Evolutionary conservation across 2,797 vertebrate genomes (phyloP).

Genomic region (Propithecus deckenii): DNA sequence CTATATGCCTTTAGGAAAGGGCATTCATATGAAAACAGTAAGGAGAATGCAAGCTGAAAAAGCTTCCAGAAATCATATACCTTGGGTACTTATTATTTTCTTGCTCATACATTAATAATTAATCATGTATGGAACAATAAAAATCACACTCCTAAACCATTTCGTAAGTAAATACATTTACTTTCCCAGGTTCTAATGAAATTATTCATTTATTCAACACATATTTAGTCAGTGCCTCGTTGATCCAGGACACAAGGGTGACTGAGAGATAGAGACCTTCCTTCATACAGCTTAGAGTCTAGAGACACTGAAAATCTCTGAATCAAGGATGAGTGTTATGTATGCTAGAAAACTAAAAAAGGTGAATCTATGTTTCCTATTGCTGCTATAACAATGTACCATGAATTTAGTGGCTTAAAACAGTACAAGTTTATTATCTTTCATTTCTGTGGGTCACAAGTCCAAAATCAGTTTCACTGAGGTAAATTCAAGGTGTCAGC

Average conservation of each 20-base stretch:
- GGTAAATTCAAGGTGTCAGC: neutral
- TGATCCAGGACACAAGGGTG: neutral
- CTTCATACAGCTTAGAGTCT: neutral
- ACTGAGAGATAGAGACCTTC: neutral
- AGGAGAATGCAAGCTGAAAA: neutral
- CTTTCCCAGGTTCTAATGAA: neutral
- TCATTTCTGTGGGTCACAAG: neutral
- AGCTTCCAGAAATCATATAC: neutral
- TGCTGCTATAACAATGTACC: neutral
- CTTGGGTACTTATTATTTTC: neutral
- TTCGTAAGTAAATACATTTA: neutral
- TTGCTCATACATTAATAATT: neutral
- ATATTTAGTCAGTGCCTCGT: neutral
- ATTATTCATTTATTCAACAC: neutral
- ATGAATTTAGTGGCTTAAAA: neutral
- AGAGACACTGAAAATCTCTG: neutral
- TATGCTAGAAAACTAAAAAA: neutral
- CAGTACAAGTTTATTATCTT: neutral
- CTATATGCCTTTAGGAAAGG: neutral
- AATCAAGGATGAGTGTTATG: too few species aligned
- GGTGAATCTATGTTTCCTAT: neutral
- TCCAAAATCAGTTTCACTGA: neutral
- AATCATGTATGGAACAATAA: neutral
- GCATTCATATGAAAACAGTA: neutral
- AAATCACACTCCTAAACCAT: neutral